phyloP scores from a whole-genome alignment of 2,888 invertebrate species.

The Limnephilus marmoratus region DNA sequence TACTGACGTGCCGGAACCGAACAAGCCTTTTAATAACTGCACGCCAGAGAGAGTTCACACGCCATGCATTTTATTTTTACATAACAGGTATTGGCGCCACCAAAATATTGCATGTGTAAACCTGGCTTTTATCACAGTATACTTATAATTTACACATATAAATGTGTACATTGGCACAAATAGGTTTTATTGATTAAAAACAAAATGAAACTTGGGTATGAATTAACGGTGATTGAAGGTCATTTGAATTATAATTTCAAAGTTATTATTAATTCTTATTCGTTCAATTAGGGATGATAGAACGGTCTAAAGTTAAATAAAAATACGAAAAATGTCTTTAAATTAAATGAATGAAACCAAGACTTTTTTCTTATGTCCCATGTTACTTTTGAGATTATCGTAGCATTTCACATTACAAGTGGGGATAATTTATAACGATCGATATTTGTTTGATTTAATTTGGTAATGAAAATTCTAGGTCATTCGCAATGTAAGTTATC shows the following conservation, averaged over 20 bases:
- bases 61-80: no score
- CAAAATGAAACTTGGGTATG: no score
- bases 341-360: no score
- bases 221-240: neutral
- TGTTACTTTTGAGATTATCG: neutral
- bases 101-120: neutral
- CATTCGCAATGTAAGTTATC: neutral
- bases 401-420: neutral
- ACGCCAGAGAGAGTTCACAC: no score
- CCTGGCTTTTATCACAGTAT: neutral
- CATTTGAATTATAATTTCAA: neutral
- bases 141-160: neutral
- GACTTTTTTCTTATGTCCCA: no score
- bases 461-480: neutral
- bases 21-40: no score
- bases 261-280: neutral
- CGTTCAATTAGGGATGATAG: neutral
- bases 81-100: neutral
- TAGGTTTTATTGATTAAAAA: no score
- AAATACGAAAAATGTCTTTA: neutral
- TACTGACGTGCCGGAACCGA: no score
- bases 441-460: neutral
- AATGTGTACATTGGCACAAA: no score
- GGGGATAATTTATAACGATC: neutral
- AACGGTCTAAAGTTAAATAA: neutral